Evolutionary conservation across 2,113 vertebrate species (phyloP).

Genomic region (Hoplias malabaricus): DNA sequence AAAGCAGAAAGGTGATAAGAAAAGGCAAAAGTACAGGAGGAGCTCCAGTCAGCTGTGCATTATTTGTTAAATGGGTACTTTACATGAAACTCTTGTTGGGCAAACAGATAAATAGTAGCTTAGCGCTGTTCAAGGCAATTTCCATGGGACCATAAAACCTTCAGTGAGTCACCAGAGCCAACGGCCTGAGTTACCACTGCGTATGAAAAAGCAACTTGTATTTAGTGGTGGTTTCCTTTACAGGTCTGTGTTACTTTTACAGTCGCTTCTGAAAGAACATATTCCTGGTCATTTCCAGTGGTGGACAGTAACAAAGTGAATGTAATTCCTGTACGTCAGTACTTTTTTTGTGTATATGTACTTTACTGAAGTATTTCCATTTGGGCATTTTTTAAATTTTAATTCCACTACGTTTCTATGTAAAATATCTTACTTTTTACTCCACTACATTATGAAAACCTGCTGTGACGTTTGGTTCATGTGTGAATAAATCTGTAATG

Average conservation of each 20-base stretch:
- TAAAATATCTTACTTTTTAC: too few species aligned
- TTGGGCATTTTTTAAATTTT: too few species aligned
- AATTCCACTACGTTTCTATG: too few species aligned
- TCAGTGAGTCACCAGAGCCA: not conserved
- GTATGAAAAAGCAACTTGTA: not conserved
- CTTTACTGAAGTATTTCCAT: too few species aligned
- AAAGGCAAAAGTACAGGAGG: not conserved
- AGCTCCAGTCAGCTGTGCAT: not conserved
- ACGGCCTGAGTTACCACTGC: not conserved
- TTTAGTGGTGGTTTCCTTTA: not conserved
- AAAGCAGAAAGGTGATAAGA: not conserved
- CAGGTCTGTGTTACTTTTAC: not conserved
- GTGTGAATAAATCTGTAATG: too few species aligned
- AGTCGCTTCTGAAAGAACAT: not conserved
- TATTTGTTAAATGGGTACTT: not conserved
- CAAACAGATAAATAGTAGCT: slow-evolving; percentile 16
- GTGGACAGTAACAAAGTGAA: too few species aligned
- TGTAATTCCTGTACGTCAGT: too few species aligned
- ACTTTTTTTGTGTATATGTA: too few species aligned
- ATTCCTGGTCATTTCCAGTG: not conserved
- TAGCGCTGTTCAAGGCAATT: not conserved
- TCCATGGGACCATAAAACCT: slow-evolving; percentile 18
- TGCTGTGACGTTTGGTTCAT: too few species aligned
- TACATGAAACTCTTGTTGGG: slow-evolving; percentile 7
- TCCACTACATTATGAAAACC: too few species aligned